phyloP scores from a whole-genome alignment of 2,888 invertebrate genomes.

The Biston stratarius region DNA sequence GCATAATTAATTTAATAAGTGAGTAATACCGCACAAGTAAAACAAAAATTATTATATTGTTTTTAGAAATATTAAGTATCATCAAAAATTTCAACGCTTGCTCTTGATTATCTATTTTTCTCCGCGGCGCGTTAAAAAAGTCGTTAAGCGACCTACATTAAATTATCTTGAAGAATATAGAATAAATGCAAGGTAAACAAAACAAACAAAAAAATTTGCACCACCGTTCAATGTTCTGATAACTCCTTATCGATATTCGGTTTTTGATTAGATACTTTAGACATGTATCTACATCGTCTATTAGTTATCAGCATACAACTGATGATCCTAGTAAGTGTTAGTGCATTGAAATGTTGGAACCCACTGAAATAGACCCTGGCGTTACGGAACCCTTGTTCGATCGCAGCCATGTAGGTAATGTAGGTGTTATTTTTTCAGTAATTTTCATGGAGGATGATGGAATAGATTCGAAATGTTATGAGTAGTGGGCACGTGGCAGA shows the following conservation, averaged over 20 bases:
- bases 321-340: slow-evolving; percentile 34
- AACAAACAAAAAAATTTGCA: background rate
- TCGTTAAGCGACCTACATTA: background rate
- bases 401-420: slow-evolving; percentile 64
- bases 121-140: background rate
- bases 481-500: background rate
- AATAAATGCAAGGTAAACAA: background rate
- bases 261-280: slow-evolving; percentile 29
- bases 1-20: no score
- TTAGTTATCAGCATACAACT: background rate
- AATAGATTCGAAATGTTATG: background rate
- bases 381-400: slow-evolving; percentile 60
- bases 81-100: background rate
- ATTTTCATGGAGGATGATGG: background rate
- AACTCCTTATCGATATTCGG: slow-evolving; percentile 15
- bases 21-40: no score
- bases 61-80: no score
- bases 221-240: background rate
- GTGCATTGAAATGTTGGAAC: slow-evolving; percentile 38
- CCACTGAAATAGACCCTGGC: slow-evolving; percentile 43
- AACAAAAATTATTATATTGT: no score
- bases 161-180: slow-evolving; percentile 1
- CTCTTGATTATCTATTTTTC: background rate
- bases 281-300: background rate
- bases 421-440: background rate